These are phyloP conservation scores for Himantopus leucocephalus DNA, from an alignment of 2,113 vertebrate genomes.

Conservation along the genomic window DNA sequence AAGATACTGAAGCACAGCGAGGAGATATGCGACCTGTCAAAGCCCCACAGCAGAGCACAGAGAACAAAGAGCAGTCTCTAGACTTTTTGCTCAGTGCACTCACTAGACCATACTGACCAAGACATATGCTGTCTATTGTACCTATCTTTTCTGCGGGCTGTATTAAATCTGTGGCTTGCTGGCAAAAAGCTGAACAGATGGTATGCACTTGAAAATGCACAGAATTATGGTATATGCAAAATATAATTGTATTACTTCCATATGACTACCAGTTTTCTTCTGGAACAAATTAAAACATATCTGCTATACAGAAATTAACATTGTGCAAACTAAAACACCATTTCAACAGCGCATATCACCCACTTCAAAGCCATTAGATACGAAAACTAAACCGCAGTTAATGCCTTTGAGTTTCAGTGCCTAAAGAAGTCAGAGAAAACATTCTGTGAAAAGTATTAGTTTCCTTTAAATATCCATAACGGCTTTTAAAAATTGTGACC, in stretches of 20 bases:
- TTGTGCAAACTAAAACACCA: conserved; percentile 52
- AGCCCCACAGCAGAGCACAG: not conserved
- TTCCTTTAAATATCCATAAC: not conserved
- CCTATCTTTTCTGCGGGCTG: not conserved
- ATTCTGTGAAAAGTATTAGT: not conserved
- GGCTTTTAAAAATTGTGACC: not conserved
- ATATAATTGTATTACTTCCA: conserved; percentile 63
- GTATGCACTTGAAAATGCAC: conserved; percentile 49
- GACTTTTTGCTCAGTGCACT: not conserved
- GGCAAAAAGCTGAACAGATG: conserved; percentile 57
- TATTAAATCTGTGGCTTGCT: conserved; percentile 39
- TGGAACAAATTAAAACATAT: conserved; percentile 60
- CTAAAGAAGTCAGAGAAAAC: not conserved
- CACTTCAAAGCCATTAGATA: conserved; percentile 56
- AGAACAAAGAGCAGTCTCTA: not conserved
- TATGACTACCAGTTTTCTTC: conserved; percentile 51
- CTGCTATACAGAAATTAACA: conserved; percentile 57
- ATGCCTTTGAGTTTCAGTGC: not conserved
- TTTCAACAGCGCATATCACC: conserved; percentile 44
- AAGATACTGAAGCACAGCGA: not conserved
- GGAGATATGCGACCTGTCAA: not conserved
- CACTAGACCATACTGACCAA: not conserved
- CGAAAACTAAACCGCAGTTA: conserved; percentile 47
- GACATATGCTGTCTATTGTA: not conserved
- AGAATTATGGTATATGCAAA: conserved; percentile 60